Conservation (phyloP, 2,113 vertebrate species). For the Ageneiosus marmoratus region DNA sequence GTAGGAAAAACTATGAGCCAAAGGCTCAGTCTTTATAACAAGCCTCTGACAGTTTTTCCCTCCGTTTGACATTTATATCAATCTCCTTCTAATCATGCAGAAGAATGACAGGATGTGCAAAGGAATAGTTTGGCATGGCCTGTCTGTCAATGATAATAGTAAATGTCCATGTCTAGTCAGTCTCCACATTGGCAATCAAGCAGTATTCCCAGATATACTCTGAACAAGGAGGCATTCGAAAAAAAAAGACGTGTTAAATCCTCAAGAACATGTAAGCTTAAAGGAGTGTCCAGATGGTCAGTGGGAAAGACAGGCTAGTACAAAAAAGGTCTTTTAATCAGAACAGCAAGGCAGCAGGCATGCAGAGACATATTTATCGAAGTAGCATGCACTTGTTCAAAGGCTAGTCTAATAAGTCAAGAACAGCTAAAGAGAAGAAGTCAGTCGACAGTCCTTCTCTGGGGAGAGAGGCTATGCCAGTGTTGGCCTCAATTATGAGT, state of each 20-base stretch:
- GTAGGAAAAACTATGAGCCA: conserved; percentile 59
- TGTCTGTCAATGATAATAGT: neutral
- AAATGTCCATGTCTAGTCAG: conserved; percentile 8
- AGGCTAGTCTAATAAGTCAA: conserved; percentile 41
- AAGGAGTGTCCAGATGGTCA: conserved; percentile 39
- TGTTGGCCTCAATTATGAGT: conserved; percentile 70
- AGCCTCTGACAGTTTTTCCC: conserved; percentile 29
- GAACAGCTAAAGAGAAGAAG: conserved; percentile 49
- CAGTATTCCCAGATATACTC: conserved; percentile 42
- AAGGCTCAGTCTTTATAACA: conserved; percentile 35
- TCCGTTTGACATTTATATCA: conserved; percentile 57
- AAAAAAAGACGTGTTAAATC: conserved; percentile 61
- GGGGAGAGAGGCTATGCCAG: conserved; percentile 64
- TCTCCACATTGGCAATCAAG: neutral
- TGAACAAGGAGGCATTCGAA: conserved; percentile 62
- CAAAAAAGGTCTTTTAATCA: conserved; percentile 34
- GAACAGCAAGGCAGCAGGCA: conserved; percentile 20
- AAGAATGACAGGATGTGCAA: conserved; percentile 38
- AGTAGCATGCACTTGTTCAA: conserved; percentile 39
- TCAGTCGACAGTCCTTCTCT: conserved; percentile 55
- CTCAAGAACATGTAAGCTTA: conserved; percentile 44
- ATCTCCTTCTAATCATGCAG: conserved; percentile 61
- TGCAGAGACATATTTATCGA: conserved; percentile 42
- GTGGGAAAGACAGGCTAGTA: conserved; percentile 17
- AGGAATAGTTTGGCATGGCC: neutral